Conservation (phyloP, 2,888 invertebrate genomes). For the Sphecodes monilicornis region DNA sequence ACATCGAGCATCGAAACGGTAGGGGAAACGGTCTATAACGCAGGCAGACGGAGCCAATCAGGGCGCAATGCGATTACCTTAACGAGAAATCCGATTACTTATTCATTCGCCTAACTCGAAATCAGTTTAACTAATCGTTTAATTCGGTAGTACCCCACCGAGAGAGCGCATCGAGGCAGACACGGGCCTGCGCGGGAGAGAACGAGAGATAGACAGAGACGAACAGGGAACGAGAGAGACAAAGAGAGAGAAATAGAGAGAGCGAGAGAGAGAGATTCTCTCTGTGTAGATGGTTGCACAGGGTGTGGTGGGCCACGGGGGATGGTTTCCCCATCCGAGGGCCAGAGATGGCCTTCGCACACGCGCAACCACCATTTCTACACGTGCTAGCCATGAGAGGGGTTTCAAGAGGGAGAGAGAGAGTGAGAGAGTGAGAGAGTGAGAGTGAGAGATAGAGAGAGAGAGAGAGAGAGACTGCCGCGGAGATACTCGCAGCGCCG, state of each 20-base stretch:
- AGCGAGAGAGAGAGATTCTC: background rate
- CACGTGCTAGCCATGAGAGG: slow-evolving; percentile 49
- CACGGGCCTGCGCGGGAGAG: slow-evolving; percentile 24
- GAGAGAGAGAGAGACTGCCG: slow-evolving; percentile 27
- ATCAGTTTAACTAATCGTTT: slow-evolving; percentile 85
- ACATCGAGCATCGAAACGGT: slow-evolving; percentile 46
- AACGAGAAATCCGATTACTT: slow-evolving; percentile 85
- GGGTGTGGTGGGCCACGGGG: slow-evolving; percentile 57
- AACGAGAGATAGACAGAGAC: background rate
- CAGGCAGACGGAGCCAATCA: slow-evolving; percentile 83
- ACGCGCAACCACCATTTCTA: slow-evolving; percentile 58
- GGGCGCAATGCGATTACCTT: slow-evolving; percentile 84
- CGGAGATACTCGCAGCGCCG: slow-evolving; percentile 48
- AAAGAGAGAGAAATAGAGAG: background rate
- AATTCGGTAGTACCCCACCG: slow-evolving; percentile 81
- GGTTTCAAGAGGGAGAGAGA: background rate
- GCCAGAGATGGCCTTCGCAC: slow-evolving; percentile 55
- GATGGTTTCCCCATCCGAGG: slow-evolving; percentile 30
- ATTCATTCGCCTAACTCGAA: slow-evolving; percentile 85
- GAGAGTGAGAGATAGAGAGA: background rate
- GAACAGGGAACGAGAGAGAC: background rate
- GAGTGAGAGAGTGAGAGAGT: background rate
- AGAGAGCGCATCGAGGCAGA: slow-evolving; percentile 40
- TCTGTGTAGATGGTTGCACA: slow-evolving; percentile 15
- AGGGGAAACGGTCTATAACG: slow-evolving; percentile 74